A percentile compares a stretch with the other conserved stretches of the same genome.
phyloP scores from a whole-genome alignment of 2,797 vertebrate genomes.

The Sebastiscus albofasciatus region DNA sequence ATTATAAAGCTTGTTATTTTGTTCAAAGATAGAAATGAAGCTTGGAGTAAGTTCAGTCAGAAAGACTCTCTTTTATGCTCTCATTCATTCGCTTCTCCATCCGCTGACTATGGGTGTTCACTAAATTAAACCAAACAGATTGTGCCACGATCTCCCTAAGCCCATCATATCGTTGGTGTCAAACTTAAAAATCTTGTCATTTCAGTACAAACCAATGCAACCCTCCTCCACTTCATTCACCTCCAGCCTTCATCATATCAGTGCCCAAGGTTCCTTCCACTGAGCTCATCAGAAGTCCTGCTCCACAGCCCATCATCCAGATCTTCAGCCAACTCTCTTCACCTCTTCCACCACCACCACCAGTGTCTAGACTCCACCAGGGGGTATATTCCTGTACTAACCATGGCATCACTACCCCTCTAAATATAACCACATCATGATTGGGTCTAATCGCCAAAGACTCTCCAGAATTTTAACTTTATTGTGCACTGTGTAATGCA shows the following conservation, averaged over 20 bases:
- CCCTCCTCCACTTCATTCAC: neutral
- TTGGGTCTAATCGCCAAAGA: neutral
- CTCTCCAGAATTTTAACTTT: neutral
- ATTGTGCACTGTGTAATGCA: neutral
- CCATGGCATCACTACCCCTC: neutral
- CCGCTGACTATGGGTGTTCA: neutral
- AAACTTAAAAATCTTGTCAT: neutral
- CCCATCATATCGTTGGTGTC: neutral
- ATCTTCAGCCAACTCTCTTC: neutral
- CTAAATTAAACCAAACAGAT: neutral
- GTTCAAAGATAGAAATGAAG: neutral
- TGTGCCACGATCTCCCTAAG: neutral
- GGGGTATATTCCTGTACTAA: neutral
- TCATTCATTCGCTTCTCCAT: neutral
- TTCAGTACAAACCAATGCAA: no score
- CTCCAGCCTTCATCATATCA: neutral
- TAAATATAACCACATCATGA: neutral
- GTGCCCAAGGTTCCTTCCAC: neutral
- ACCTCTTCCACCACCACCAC: neutral
- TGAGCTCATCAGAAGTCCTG: neutral
- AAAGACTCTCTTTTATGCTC: neutral
- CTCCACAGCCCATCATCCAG: rapidly evolving
- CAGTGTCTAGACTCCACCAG: neutral
- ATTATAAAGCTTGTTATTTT: neutral
- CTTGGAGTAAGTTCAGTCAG: neutral